Evolutionary conservation across 2,113 vertebrate genomes (phyloP), one percentile per base, ranked within the genome.

Genomic region (Esox niger): DNA sequence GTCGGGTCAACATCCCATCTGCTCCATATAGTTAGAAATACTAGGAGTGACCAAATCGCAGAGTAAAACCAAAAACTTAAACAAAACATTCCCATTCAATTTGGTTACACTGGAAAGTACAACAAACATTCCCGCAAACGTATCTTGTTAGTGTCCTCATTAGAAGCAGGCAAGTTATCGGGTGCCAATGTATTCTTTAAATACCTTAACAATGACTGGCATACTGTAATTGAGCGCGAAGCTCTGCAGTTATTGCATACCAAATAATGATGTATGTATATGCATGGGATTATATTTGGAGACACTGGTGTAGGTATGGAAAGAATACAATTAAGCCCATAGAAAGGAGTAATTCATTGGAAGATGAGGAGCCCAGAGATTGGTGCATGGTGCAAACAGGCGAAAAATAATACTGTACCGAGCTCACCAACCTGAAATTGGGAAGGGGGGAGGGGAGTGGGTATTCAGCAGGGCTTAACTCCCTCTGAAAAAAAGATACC

Each of bases 401-500:
- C 2, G 11, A 10, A 70, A 30, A 57, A 77, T 43, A 82, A 84
- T 62, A 83, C 74, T 73, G 79, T 77, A 81, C 23, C 79, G 71
- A 79, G 77, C 74, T 79, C 86, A 88, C 87, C 82, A 84, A 89
- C 84, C 86, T 88, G 84, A 57, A 70, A 65, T 26, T 58, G 68
- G 70, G 23, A 73, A 68, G 77, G 29, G 70, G 74, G 74, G 63
- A 74, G 68, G 70, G 23, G 74, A 68, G 77, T 29, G 70, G 74
- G 74, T 63, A 74, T 67, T 77, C 76, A 65, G 77, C 78, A 74
- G 33, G 70, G 66, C 30, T 74, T 33, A 80, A 80, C 71, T 78
- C 15, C 47, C 70, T 73, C 71, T 65, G 26, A 43, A 43, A 43
- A 43, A 43, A 43, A 43, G 13, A 43, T 59, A 23, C 11, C 55